Percentiles rank a stretch among this genome's conserved stretches.
Evolutionary conservation across 2,797 vertebrate genomes (phyloP).

Genomic region (Gorsachius magnificus): DNA sequence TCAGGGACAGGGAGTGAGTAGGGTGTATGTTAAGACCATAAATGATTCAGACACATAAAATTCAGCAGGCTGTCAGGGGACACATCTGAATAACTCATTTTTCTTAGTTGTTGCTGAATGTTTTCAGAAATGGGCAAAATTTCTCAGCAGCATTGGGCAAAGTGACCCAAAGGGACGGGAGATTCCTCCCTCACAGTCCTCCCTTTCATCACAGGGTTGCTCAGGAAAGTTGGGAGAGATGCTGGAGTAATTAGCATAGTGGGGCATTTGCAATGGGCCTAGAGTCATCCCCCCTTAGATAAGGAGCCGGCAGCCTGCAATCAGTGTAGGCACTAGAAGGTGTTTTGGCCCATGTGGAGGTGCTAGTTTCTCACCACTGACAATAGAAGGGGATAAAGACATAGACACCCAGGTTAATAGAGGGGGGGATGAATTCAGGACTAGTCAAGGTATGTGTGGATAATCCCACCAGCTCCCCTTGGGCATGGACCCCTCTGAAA

Average conservation of each 20-base stretch:
- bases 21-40: background rate
- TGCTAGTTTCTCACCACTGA: background rate
- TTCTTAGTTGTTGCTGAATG: background rate
- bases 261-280: background rate
- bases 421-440: background rate
- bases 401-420: background rate
- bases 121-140: background rate
- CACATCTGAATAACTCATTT: rapidly evolving
- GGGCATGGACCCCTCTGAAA: background rate
- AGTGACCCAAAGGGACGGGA: background rate
- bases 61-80: background rate
- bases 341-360: background rate
- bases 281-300: background rate
- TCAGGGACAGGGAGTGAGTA: background rate
- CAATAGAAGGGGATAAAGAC: background rate
- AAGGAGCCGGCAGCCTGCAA: background rate
- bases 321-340: background rate
- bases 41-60: background rate
- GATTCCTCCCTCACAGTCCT: background rate
- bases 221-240: background rate
- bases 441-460: background rate
- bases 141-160: background rate
- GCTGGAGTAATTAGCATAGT: rapidly evolving
- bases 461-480: background rate
- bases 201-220: background rate